Evolutionary conservation across 2,113 vertebrate species (phyloP).

Genomic region (Propithecus coquereli): DNA sequence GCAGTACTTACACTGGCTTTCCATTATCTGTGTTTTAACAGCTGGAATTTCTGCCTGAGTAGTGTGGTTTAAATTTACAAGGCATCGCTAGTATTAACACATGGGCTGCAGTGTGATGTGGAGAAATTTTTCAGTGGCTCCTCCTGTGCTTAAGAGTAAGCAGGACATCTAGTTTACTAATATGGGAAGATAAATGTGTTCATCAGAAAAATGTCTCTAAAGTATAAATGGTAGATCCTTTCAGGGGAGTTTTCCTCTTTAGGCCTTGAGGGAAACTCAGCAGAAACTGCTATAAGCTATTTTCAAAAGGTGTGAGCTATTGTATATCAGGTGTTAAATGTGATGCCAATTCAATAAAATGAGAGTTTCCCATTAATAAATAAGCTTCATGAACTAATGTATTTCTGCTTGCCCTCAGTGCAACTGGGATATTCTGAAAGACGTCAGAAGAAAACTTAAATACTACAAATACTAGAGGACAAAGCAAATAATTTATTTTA

Average conservation of each 20-base stretch:
- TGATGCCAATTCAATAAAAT: constrained; percentile 65
- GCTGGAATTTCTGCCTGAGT: constrained; percentile 68
- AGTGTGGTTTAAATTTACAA: constrained; percentile 69
- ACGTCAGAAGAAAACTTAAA: constrained; percentile 44
- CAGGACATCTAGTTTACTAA: constrained; percentile 49
- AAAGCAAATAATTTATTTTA: constrained; percentile 55
- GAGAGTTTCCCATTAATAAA: constrained; percentile 58
- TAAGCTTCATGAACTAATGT: constrained; percentile 63
- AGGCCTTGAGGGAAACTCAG: constrained; percentile 37
- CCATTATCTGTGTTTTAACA: constrained; percentile 74
- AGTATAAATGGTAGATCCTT: constrained; percentile 54
- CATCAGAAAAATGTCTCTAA: constrained; percentile 49
- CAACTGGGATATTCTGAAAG: constrained; percentile 58
- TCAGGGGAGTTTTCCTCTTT: constrained; percentile 38
- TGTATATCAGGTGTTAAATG: constrained; percentile 51
- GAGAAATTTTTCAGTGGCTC: constrained; percentile 36
- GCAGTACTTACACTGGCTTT: background rate
- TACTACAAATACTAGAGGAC: constrained; percentile 41
- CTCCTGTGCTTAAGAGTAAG: constrained; percentile 56
- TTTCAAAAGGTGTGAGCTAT: constrained; percentile 28
- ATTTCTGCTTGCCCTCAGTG: constrained; percentile 57
- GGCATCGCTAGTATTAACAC: constrained; percentile 25
- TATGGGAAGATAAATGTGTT: constrained; percentile 37
- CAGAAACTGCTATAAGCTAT: constrained; percentile 32
- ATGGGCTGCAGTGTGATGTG: background rate